These are phyloP conservation scores for Synanthedon vespiformis DNA, from an alignment of 2,888 invertebrate genomes.

Conservation along the genomic window DNA sequence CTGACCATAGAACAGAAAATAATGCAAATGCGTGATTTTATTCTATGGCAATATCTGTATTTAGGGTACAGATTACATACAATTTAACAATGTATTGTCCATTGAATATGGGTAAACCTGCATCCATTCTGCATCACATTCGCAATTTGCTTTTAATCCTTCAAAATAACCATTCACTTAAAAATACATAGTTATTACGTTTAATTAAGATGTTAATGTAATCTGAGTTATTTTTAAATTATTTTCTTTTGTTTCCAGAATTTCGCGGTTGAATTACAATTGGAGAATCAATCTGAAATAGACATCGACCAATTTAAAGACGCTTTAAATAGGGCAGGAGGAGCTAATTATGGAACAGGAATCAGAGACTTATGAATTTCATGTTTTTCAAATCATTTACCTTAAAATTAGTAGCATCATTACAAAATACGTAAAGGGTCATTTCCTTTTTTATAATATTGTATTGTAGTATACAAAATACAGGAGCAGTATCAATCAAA, in stretches of 20 bases:
- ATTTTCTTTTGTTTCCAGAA: slow-evolving; percentile 62
- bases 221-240: no score
- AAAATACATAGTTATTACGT: no score
- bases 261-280: slow-evolving; percentile 81
- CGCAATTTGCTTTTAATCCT: no score
- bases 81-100: no score
- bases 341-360: slow-evolving; percentile 85
- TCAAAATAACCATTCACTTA: no score
- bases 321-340: slow-evolving; percentile 78
- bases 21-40: no score
- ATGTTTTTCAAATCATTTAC: slow-evolving; percentile 5
- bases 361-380: slow-evolving; percentile 72
- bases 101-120: no score
- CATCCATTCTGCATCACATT: no score
- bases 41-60: no score
- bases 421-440: slow-evolving; percentile 15
- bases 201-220: no score
- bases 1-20: no score
- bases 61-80: no score
- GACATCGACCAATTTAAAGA: slow-evolving; percentile 78
- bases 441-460: slow-evolving; percentile 7
- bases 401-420: slow-evolving; percentile 6
- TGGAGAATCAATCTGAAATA: slow-evolving; percentile 77
- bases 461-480: slow-evolving; percentile 7
- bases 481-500: slow-evolving; percentile 4